These are phyloP conservation scores for Hypomecis punctinalis DNA, from an alignment of 2,888 invertebrate genomes.

Conservation along the genomic window DNA sequence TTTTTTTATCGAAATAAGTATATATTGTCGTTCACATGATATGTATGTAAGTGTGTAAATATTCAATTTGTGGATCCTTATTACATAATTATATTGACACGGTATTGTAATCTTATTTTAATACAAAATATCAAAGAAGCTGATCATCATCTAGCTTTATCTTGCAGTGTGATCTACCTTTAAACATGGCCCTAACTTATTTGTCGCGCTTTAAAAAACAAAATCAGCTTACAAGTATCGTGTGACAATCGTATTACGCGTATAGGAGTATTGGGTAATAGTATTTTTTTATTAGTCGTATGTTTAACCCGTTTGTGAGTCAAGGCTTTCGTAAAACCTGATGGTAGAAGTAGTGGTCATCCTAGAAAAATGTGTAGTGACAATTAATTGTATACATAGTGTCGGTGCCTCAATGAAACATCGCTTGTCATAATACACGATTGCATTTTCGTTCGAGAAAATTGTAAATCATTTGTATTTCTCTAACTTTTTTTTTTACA, in stretches of 20 bases:
- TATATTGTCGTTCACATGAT: constrained; percentile 10
- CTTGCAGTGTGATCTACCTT: neutral
- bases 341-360: neutral
- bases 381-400: constrained; percentile 6
- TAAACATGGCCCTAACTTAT: neutral
- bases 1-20: constrained; percentile 19
- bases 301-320: constrained; percentile 10
- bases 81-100: constrained; percentile 5
- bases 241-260: constrained; percentile 6
- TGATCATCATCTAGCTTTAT: neutral
- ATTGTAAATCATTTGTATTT: too few relatives aligned
- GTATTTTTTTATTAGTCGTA: constrained; percentile 16
- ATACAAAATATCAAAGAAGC: neutral
- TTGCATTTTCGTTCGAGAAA: neutral
- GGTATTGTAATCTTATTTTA: constrained; percentile 11
- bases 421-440: neutral
- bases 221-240: constrained; percentile 9
- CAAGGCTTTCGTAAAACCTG: constrained; percentile 17
- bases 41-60: constrained; percentile 19
- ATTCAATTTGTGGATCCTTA: constrained; percentile 14
- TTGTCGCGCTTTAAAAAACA: neutral
- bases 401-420: constrained; percentile 14
- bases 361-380: constrained; percentile 17
- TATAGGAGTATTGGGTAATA: constrained; percentile 11
- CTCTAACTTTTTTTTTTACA: too few relatives aligned